Percentiles rank a stretch among this genome's conserved stretches.
phyloP scores from a whole-genome alignment of 2,888 invertebrate species.

The Cryptosula pallasiana region DNA sequence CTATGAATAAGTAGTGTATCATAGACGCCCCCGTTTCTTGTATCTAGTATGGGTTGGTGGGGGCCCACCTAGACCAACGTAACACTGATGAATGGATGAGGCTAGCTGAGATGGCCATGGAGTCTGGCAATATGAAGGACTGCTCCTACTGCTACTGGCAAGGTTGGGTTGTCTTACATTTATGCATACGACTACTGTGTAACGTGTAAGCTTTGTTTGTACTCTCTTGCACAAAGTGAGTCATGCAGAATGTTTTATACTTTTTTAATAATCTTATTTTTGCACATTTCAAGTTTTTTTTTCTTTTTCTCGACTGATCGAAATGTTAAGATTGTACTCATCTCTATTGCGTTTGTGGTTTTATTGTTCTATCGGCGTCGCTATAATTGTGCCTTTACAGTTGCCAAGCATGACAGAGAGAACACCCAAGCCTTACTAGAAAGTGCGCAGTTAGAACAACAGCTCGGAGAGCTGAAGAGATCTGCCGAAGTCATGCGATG shows the following conservation, averaged over 20 bases:
- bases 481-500: constrained; percentile 27
- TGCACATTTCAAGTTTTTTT: too few relatives aligned
- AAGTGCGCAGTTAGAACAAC: constrained; percentile 66
- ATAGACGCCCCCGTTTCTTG: not conserved
- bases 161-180: constrained; percentile 50
- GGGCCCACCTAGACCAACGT: constrained; percentile 74
- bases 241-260: too few relatives aligned
- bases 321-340: too few relatives aligned
- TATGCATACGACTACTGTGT: too few relatives aligned
- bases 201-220: too few relatives aligned
- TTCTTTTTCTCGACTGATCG: too few relatives aligned
- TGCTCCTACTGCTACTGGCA: constrained; percentile 77
- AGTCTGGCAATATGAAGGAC: constrained; percentile 68
- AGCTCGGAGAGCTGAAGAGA: constrained; percentile 60
- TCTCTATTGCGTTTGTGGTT: too few relatives aligned
- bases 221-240: too few relatives aligned
- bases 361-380: too few relatives aligned
- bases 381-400: constrained; percentile 53
- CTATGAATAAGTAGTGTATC: too few relatives aligned
- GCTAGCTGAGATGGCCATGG: constrained; percentile 71
- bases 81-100: constrained; percentile 81
- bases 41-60: constrained; percentile 67
- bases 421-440: constrained; percentile 69
- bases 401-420: constrained; percentile 67
- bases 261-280: too few relatives aligned